Evolutionary conservation across 2,113 vertebrate genomes (phyloP), one percentile per base, ranked within the genome.

Genomic region (Capreolus pygargus): DNA sequence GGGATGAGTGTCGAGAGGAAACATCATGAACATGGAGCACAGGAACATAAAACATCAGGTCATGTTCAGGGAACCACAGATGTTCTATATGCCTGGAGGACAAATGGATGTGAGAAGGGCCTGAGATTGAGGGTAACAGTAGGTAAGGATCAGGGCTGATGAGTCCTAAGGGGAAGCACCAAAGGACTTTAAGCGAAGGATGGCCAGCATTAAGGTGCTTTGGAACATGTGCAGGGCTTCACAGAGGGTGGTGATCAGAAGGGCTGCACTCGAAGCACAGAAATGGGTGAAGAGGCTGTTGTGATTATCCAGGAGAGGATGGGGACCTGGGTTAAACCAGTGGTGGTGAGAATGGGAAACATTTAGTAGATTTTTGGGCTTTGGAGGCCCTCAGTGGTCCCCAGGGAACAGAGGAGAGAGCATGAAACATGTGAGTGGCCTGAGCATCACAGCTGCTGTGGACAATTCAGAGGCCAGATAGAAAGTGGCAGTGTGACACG

Each of bases 171-270:
- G 27, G 33, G 50, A 83, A 39, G 81, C 52, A 55, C 33, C 4
- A 6, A 23, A 45, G 76, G 47, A 8, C 23, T 50, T 83, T 19
- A 61, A 1, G 19, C 0, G 3, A 50, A 57, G 50, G n/a, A 17
- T 0, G 19, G 19, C 33, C 67, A 11, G 57, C 81, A 50, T 8
- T 21, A 28, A 43, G n/a, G 11, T 21, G 28, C 84, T 57, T 39
- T 17, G 54, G 54, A 27, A 21, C 36, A 14, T 1, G 16, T 23
- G 11, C 9, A 21, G 39, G 55, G 39, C 54, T 54, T 43, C 52
- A 0, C 0, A 0, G 83, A 16, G 27, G 50, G 17, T 1, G 4
- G 3, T 1, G 13, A 36, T 1, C 7, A 10, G 47, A 17, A 39
- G 27, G 27, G 7, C 74, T 13, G 12, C 55, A 17, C 61, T 55